These are phyloP conservation scores for Tetramorium alpestre DNA, from an alignment of 1,140 invertebrate genomes.

Conservation along the genomic window DNA sequence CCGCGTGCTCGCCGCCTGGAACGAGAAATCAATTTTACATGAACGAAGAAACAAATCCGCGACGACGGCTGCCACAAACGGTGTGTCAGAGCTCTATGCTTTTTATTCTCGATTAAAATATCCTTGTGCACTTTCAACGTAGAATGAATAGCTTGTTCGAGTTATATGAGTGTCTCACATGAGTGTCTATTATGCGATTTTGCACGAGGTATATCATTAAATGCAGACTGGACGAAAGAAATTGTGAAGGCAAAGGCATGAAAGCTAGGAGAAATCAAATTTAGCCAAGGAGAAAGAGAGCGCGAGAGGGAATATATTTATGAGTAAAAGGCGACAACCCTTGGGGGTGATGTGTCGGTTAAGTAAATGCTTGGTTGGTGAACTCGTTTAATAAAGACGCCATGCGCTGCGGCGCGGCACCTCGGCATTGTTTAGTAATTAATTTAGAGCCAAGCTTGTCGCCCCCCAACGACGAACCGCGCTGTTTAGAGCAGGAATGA, in stretches of 20 bases:
- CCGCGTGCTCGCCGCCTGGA: no score
- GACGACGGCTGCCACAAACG: not conserved
- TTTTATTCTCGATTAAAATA: slow-evolving; percentile 44
- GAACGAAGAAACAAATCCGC: slow-evolving; percentile 6
- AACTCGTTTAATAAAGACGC: slow-evolving; percentile 79
- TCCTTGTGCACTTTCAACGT: not conserved
- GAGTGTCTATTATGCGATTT: not conserved
- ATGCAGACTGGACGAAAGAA: not conserved
- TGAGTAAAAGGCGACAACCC: slow-evolving; percentile 49
- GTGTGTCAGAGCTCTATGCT: not conserved
- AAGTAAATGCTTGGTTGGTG: slow-evolving; percentile 71
- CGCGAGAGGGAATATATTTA: slow-evolving; percentile 14
- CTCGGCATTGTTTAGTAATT: slow-evolving; percentile 74
- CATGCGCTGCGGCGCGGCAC: slow-evolving; percentile 56
- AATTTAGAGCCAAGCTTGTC: slow-evolving; percentile 68
- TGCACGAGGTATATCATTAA: not conserved
- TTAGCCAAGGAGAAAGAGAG: not conserved
- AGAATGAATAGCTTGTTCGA: not conserved
- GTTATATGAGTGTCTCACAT: not conserved
- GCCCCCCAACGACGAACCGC: not conserved
- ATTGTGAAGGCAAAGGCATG: not conserved
- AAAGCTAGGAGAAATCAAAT: not conserved
- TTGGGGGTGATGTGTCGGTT: slow-evolving; percentile 74
- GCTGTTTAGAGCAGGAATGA: slow-evolving; percentile 16
- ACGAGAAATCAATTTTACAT: slow-evolving; percentile 33